These are phyloP conservation scores for Muscicapa comitata DNA, from an alignment of 2,797 vertebrate species.

Conservation along the genomic window DNA sequence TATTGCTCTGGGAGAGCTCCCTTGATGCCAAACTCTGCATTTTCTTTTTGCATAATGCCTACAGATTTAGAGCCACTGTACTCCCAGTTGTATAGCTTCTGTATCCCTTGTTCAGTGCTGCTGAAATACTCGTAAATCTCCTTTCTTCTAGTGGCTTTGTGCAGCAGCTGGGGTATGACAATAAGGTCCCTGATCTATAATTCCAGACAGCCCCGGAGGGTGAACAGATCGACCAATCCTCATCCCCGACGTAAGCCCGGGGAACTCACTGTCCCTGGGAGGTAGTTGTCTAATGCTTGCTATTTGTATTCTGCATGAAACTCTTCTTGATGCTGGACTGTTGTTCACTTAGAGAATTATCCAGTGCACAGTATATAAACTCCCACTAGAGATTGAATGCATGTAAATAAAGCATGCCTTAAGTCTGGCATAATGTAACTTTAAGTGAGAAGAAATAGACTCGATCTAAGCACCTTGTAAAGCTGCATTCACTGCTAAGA, in stretches of 20 bases:
- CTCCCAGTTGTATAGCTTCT: constrained; percentile 81
- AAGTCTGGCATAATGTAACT: constrained; percentile 65
- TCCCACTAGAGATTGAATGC: constrained; percentile 66
- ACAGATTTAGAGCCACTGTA: constrained; percentile 77
- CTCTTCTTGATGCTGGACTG: constrained; percentile 59
- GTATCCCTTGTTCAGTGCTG: constrained; percentile 82
- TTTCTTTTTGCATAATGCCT: constrained; percentile 79
- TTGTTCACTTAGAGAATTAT: constrained; percentile 58
- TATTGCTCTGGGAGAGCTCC: constrained; percentile 75
- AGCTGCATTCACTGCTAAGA: constrained; percentile 25
- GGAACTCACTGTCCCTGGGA: constrained; percentile 66
- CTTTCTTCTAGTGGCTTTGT: constrained; percentile 83
- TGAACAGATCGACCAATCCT: constrained; percentile 64
- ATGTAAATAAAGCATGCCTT: constrained; percentile 63
- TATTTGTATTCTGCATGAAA: constrained; percentile 75
- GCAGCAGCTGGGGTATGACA: constrained; percentile 86
- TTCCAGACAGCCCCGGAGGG: constrained; percentile 78
- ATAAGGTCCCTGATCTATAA: constrained; percentile 86
- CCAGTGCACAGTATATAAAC: constrained; percentile 60
- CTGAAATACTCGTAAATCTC: constrained; percentile 89
- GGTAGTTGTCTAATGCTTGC: constrained; percentile 62
- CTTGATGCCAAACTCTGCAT: constrained; percentile 69
- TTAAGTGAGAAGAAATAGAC: constrained; percentile 62
- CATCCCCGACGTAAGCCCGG: constrained; percentile 56
- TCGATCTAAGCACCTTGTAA: constrained; percentile 45